phyloP scores from a whole-genome alignment of 2,888 invertebrate genomes.

The Tenodera sinensis region DNA sequence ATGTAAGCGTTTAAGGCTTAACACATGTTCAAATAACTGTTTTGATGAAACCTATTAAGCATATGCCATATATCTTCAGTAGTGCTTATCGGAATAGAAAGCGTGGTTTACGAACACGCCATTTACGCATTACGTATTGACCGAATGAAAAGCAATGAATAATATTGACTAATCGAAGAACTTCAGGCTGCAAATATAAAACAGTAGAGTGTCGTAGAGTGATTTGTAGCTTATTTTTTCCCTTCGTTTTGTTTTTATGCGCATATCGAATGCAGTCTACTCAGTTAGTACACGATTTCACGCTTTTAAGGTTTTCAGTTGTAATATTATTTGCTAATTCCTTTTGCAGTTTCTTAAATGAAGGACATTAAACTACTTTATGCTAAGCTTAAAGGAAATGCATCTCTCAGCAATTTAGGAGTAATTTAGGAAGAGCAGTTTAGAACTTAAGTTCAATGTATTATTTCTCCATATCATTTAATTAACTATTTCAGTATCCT shows the following conservation, averaged over 20 bases:
- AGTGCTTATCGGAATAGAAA: neutral
- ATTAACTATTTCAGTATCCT: too few relatives aligned
- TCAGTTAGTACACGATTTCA: too few relatives aligned
- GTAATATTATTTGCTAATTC: too few relatives aligned
- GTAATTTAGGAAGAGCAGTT: too few relatives aligned
- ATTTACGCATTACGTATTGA: neutral
- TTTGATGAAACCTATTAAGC: neutral
- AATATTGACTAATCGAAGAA: neutral
- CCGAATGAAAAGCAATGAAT: neutral
- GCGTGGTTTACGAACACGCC: neutral
- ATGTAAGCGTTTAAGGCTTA: neutral
- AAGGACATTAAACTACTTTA: too few relatives aligned
- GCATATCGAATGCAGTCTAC: neutral
- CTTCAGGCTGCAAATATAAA: neutral
- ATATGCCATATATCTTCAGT: neutral
- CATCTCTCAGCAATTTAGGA: too few relatives aligned
- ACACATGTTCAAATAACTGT: neutral
- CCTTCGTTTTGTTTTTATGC: neutral
- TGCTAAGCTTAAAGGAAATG: too few relatives aligned
- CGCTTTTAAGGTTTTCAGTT: too few relatives aligned
- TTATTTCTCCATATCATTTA: too few relatives aligned
- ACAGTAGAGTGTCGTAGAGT: neutral
- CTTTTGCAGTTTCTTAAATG: too few relatives aligned
- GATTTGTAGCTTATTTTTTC: neutral
- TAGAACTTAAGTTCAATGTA: too few relatives aligned